phyloP scores from a whole-genome alignment of 2,797 vertebrate species.

The Chromobotia macracanthus region DNA sequence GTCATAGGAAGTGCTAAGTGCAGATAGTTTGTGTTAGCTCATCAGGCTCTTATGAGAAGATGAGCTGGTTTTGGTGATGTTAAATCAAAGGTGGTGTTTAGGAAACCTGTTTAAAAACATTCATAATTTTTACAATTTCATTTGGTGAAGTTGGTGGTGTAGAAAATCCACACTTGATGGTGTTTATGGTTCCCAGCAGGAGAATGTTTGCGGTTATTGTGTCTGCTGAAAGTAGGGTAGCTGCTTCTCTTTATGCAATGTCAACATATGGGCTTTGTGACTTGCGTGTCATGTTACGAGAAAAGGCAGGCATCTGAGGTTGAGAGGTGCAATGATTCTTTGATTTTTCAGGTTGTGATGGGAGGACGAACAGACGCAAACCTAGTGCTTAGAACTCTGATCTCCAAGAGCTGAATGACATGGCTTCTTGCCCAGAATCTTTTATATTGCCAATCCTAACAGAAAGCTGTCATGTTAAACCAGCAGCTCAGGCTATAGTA shows the following conservation, averaged over 20 bases:
- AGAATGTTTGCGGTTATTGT: constrained; percentile 27
- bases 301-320: constrained; percentile 22
- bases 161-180: too few species aligned
- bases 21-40: constrained; percentile 1
- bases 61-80: too few species aligned
- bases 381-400: constrained; percentile 38
- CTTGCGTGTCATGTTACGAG: constrained; percentile 16
- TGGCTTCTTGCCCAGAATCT: constrained; percentile 59
- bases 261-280: constrained; percentile 19
- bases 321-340: constrained; percentile 22
- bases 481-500: constrained; percentile 54
- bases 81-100: too few species aligned
- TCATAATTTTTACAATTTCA: too few species aligned
- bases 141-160: too few species aligned
- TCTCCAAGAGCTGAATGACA: constrained; percentile 54
- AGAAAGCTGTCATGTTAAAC: constrained; percentile 62
- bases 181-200: constrained; percentile 48
- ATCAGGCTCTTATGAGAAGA: background rate
- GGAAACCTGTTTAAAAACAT: too few species aligned
- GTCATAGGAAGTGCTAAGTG: constrained; percentile 22
- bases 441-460: constrained; percentile 60
- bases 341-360: constrained; percentile 36
- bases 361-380: constrained; percentile 42
- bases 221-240: constrained; percentile 33
- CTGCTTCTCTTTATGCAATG: constrained; percentile 28